Evolutionary conservation across 1,140 invertebrate genomes (phyloP), one percentile per base, ranked within the genome.

Genomic region (Anadara kagoshimensis): DNA sequence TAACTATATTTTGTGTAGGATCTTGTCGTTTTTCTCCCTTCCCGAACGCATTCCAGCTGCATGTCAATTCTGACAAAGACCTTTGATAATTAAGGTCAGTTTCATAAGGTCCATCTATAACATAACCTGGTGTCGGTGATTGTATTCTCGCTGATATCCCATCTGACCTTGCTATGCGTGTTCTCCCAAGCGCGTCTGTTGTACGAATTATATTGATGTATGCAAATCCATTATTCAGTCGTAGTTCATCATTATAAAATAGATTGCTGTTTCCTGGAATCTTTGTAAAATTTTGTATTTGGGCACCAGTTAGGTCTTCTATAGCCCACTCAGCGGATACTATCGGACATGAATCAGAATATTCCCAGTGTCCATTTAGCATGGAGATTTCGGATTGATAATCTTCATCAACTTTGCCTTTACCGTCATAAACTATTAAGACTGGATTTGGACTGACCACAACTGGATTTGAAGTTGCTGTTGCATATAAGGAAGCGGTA

Each of bases 41-140:
- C 8, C 80, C 80, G 64, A 82, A 82, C 0, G 14, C 47, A 62
- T 78, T 67, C 80, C 80, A 82, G 54, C 79, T 79, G 41, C 73
- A 78, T 24, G 66, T 70, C 36, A 82, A 62, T 45, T 56, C 62
- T 56, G 56, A 56, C 18, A 65, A 49, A 36, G 64, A 61, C 14
- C 74, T 54, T 45, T 82, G 80, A 61, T 76, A 82, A 24, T 75
- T 67, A 5, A 73, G 54, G 51, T 82, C 80, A n/a, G 59, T 58
- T 8, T 18, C 59, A 10, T n/a, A n/a, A n/a, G 69, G 45, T 0
- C 80, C 80, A 66, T 81, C 80, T n/a, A 70, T 54, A 36, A 81
- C 75, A 16, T 20, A 24, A 22, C 69, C 80, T 16, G 70, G 67
- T 22, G 57, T 20, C 20, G 80, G 80, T 11, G 73, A 75, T n/a